phyloP scores from a whole-genome alignment of 2,113 vertebrate genomes.

The Tachycineta bicolor region DNA sequence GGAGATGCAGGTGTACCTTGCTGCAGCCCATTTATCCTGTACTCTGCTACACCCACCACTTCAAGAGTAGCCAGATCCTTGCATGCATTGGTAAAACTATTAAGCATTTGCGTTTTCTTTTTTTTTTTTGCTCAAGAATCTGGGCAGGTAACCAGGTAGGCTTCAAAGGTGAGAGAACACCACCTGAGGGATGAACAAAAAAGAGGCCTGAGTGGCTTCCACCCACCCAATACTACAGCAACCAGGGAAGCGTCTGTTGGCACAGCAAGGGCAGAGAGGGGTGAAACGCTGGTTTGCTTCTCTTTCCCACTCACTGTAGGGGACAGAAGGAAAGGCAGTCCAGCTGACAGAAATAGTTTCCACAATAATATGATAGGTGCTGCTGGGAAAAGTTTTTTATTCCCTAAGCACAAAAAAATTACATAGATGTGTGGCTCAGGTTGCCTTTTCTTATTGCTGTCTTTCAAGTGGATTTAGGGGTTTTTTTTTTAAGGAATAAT shows the following conservation, averaged over 20 bases:
- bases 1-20: accelerated
- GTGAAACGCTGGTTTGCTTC: background rate
- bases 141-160: background rate
- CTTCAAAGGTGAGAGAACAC: background rate
- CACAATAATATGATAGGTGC: background rate
- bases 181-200: background rate
- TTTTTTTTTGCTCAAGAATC: background rate
- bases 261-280: background rate
- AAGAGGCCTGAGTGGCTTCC: background rate
- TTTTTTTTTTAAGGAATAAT: background rate
- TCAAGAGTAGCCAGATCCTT: background rate
- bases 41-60: background rate
- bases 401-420: background rate
- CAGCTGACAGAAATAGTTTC: background rate
- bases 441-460: background rate
- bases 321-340: background rate
- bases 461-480: background rate
- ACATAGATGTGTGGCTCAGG: background rate
- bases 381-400: background rate
- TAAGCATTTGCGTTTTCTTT: background rate
- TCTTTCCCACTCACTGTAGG: background rate
- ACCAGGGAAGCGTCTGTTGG: background rate
- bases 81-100: background rate
- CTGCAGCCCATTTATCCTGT: background rate
- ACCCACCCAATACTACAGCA: background rate